These are phyloP conservation scores for Enteromius thamalakanensis DNA, from an alignment of 2,797 vertebrate species.

Conservation along the genomic window DNA sequence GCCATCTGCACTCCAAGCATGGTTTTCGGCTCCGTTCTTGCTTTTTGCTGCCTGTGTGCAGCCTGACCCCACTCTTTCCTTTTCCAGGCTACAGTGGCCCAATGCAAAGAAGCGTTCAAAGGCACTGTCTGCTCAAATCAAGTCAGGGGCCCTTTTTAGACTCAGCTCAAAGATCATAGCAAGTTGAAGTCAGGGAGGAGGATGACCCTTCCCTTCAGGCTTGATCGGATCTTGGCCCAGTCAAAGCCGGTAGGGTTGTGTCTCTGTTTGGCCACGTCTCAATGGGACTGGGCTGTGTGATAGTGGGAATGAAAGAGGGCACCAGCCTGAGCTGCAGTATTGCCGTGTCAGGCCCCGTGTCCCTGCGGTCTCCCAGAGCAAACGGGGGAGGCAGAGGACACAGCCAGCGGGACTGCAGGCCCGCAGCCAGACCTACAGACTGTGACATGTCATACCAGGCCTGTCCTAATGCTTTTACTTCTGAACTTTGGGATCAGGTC, in stretches of 20 bases:
- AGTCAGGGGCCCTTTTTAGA: conserved; percentile 79
- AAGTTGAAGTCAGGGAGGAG: conserved; percentile 79
- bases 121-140: conserved; percentile 81
- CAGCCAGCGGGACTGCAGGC: conserved; percentile 75
- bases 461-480: conserved; percentile 77
- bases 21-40: conserved; percentile 72
- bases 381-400: conserved; percentile 79
- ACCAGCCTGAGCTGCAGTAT: conserved; percentile 77
- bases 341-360: conserved; percentile 81
- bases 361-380: conserved; percentile 77
- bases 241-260: conserved; percentile 76
- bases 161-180: conserved; percentile 82
- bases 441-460: conserved; percentile 79
- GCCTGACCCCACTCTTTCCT: conserved; percentile 78
- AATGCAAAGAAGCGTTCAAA: conserved; percentile 81
- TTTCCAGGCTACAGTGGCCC: conserved; percentile 79
- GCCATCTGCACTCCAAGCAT: conserved; percentile 81
- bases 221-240: conserved; percentile 83
- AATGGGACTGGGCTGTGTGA: conserved; percentile 79
- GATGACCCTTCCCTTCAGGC: conserved; percentile 81
- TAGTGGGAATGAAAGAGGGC: conserved; percentile 80
- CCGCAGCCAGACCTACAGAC: conserved; percentile 74
- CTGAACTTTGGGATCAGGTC: conserved; percentile 68
- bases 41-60: conserved; percentile 74
- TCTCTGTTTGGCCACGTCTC: conserved; percentile 80